phyloP scores from a whole-genome alignment of 2,888 invertebrate species.

The Eretmocerus hayati region DNA sequence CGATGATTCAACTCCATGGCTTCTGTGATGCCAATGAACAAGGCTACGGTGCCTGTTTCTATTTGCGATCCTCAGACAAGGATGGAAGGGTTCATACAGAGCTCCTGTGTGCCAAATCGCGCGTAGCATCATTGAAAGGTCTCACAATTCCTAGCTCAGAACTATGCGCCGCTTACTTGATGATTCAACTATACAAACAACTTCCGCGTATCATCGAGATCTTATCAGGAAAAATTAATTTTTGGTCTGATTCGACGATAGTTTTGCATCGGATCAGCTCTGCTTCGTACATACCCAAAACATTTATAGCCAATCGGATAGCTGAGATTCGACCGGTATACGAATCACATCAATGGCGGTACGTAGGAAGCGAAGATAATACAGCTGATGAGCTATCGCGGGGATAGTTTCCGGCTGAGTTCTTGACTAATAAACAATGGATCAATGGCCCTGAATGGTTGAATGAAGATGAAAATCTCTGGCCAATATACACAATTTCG shows the following conservation, averaged over 20 bases:
- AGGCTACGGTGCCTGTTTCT: neutral
- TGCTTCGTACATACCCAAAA: neutral
- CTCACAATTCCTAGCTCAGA: neutral
- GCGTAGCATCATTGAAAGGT: neutral
- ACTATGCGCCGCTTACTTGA: neutral
- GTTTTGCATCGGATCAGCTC: neutral
- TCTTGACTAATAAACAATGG: slow-evolving; percentile 3
- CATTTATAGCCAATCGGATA: slow-evolving; percentile 7
- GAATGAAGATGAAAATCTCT: neutral
- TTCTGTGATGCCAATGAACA: neutral
- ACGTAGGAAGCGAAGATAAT: neutral
- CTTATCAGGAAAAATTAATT: neutral
- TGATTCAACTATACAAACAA: neutral
- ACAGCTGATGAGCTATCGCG: slow-evolving; percentile 4
- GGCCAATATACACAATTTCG: too few relatives aligned
- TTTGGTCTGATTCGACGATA: neutral
- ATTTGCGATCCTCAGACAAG: neutral
- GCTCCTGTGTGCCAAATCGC: neutral
- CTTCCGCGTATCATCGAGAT: neutral
- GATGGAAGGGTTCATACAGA: neutral
- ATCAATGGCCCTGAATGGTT: slow-evolving; percentile 7
- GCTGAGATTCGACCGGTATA: slow-evolving; percentile 5
- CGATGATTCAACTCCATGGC: neutral
- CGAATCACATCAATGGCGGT: neutral
- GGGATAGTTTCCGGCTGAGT: neutral